Conservation (phyloP, 2,888 invertebrate genomes). For the Mythimna loreyi region DNA sequence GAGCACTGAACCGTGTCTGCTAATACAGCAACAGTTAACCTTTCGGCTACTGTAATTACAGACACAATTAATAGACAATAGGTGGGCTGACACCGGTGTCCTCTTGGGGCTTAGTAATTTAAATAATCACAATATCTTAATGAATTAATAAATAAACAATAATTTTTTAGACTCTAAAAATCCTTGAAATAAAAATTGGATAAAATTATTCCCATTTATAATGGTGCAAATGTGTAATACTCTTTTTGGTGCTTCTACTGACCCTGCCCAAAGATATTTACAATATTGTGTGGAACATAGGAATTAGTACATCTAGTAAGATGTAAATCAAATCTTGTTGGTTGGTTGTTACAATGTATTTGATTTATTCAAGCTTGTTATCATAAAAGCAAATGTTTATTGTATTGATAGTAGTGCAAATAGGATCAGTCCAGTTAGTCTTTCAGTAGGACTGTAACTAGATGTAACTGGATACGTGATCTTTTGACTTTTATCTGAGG, state of each 20-base stretch:
- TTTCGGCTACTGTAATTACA: no score
- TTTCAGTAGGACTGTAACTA: constrained; percentile 43
- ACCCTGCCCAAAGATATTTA: background rate
- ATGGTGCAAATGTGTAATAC: background rate
- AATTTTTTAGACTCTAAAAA: background rate
- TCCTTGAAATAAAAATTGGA: background rate
- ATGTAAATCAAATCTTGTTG: constrained; percentile 14
- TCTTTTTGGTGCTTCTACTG: background rate
- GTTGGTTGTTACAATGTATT: background rate
- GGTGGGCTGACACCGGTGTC: no score
- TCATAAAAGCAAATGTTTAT: constrained; percentile 35
- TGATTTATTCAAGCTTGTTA: constrained; percentile 25
- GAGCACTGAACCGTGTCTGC: background rate
- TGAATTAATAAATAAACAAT: no score
- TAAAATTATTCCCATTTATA: background rate
- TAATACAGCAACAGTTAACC: background rate
- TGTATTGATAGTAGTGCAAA: constrained; percentile 43
- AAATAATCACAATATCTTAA: no score
- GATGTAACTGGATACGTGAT: constrained; percentile 46
- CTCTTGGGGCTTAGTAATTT: no score
- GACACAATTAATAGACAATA: no score
- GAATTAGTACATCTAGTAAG: background rate
- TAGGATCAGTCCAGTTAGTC: constrained; percentile 46
- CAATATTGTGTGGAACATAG: background rate
- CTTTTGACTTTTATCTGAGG: constrained; percentile 1